Percentiles rank a stretch among this genome's conserved stretches.
Evolutionary conservation across 2,797 vertebrate genomes (phyloP).

Genomic region (Pangasius krempfi): DNA sequence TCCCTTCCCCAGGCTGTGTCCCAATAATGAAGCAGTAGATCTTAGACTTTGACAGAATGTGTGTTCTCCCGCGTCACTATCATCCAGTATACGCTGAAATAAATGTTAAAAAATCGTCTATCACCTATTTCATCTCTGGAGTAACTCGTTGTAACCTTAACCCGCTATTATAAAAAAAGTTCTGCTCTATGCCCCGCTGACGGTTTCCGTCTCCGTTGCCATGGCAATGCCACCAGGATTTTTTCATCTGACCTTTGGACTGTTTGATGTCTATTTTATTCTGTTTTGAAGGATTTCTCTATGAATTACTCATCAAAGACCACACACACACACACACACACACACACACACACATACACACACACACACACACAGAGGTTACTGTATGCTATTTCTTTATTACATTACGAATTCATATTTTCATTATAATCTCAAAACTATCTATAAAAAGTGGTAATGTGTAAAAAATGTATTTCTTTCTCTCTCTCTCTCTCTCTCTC

Average conservation of each 20-base stretch:
- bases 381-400: neutral
- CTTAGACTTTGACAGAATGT: neutral
- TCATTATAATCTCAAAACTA: neutral
- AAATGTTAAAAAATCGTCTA: too few relatives aligned
- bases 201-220: constrained; percentile 4
- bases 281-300: constrained; percentile 30
- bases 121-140: neutral
- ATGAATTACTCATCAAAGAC: constrained; percentile 46
- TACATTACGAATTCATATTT: neutral
- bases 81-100: neutral
- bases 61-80: neutral
- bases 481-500: constrained; percentile 24
- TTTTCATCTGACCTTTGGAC: constrained; percentile 44
- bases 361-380: neutral
- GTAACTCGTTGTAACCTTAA: neutral
- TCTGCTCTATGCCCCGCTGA: neutral
- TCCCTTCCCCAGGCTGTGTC: too few relatives aligned
- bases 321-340: neutral
- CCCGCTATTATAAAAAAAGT: neutral
- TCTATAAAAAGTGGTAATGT: neutral
- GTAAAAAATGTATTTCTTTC: neutral
- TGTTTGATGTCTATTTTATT: constrained; percentile 49
- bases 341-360: neutral
- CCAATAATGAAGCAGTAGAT: neutral
- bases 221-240: neutral